Conservation (phyloP, 2,113 vertebrate species). For the Takifugu bimaculatus region DNA sequence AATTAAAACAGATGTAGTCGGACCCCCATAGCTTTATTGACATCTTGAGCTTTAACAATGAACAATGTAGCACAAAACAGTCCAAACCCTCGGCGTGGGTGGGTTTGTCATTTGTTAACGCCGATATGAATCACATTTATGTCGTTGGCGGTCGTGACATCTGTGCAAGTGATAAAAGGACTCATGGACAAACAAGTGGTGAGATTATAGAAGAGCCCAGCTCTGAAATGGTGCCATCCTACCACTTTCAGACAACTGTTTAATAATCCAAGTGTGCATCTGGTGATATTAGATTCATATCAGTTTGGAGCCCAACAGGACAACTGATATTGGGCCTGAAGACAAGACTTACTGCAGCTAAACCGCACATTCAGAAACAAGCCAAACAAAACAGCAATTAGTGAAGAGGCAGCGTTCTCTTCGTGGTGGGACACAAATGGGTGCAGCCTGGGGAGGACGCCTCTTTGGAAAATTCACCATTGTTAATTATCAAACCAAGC, state of each 20-base stretch:
- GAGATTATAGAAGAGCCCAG: not conserved
- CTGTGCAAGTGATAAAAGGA: too few species aligned
- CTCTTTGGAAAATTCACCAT: constrained; percentile 37
- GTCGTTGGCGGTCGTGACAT: not conserved
- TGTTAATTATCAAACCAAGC: constrained; percentile 54
- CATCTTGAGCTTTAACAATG: too few species aligned
- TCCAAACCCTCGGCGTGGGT: too few species aligned
- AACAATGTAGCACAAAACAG: too few species aligned
- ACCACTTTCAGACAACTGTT: constrained; percentile 6
- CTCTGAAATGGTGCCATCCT: not conserved
- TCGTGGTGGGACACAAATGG: constrained; percentile 12
- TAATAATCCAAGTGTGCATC: constrained; percentile 32
- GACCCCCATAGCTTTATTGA: too few species aligned
- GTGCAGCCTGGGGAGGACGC: constrained; percentile 12
- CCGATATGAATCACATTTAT: too few species aligned
- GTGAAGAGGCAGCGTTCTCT: not conserved
- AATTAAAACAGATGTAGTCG: too few species aligned
- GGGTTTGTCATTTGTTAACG: too few species aligned
- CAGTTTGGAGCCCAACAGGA: constrained; percentile 47
- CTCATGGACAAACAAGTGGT: not conserved
- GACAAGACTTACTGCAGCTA: constrained; percentile 8
- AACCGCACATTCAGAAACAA: too few species aligned
- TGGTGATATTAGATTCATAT: constrained; percentile 27
- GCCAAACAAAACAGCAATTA: too few species aligned
- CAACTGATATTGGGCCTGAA: constrained; percentile 6